Conservation (phyloP, 1,140 invertebrate species). For the Leptestheria dahalacensis region DNA sequence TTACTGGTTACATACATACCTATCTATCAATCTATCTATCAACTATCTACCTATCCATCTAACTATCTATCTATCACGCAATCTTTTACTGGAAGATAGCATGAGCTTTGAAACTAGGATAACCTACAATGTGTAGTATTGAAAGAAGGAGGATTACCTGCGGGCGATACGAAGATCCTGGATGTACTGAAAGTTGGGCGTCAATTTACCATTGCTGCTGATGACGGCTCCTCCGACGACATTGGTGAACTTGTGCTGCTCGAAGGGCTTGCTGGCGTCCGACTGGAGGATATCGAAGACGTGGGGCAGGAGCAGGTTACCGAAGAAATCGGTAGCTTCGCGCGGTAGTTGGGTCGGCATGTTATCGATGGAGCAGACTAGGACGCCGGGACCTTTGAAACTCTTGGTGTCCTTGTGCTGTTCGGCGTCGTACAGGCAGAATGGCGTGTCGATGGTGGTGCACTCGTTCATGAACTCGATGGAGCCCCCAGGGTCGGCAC, state of each 20-base stretch:
- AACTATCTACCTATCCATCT: too few species aligned
- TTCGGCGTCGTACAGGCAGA: constrained; percentile 96
- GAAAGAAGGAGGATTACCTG: constrained; percentile 22
- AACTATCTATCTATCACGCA: too few species aligned
- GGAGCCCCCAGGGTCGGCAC: constrained; percentile 91
- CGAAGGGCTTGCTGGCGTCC: constrained; percentile 66
- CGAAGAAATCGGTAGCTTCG: constrained; percentile 96
- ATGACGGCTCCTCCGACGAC: constrained; percentile 85
- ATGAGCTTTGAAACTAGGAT: too few species aligned
- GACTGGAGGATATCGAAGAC: constrained; percentile 79
- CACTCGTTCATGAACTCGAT: constrained; percentile 99
- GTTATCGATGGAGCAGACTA: constrained; percentile 98
- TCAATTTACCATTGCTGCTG: constrained; percentile 82
- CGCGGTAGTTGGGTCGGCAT: constrained; percentile 98
- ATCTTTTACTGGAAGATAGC: too few species aligned
- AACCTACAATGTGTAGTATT: background rate
- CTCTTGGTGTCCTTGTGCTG: constrained; percentile 92
- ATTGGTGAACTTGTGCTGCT: constrained; percentile 57
- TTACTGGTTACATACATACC: too few species aligned
- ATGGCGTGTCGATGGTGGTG: constrained; percentile 97
- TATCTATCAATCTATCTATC: too few species aligned
- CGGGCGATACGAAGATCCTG: constrained; percentile 56
- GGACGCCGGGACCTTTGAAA: constrained; percentile 87
- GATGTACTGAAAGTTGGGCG: constrained; percentile 89
- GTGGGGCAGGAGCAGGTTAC: constrained; percentile 78